Conservation (phyloP, 2,888 invertebrate genomes). For the Dione vanillae region DNA sequence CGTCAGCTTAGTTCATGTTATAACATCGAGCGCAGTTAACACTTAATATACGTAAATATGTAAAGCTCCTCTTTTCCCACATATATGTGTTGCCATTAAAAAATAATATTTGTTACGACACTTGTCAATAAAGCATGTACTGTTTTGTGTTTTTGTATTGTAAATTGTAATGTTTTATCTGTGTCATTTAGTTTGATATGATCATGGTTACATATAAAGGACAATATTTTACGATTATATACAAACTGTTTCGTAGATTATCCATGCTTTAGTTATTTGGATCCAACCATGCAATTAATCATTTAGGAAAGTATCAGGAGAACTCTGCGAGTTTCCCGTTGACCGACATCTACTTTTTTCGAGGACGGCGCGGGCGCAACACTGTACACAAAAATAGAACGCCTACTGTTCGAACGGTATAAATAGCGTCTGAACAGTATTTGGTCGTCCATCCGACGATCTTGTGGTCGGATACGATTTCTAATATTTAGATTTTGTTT, state of each 20-base stretch:
- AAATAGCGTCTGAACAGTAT: conserved; percentile 69
- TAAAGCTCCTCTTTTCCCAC: conserved; percentile 40
- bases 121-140: conserved; percentile 56
- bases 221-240: conserved; percentile 49
- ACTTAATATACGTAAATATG: conserved; percentile 42
- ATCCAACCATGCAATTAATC: conserved; percentile 66
- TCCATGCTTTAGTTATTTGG: conserved; percentile 71
- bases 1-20: conserved; percentile 54
- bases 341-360: conserved; percentile 75
- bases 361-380: conserved; percentile 77
- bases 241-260: conserved; percentile 43
- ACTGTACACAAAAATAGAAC: conserved; percentile 73
- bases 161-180: conserved; percentile 42
- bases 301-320: conserved; percentile 61
- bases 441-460: conserved; percentile 55
- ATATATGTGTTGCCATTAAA: conserved; percentile 41
- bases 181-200: conserved; percentile 44
- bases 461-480: conserved; percentile 62
- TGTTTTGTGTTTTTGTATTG: conserved; percentile 44
- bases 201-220: conserved; percentile 48
- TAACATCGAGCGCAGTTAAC: conserved; percentile 46
- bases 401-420: conserved; percentile 65
- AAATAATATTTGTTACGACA: conserved; percentile 55
- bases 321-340: conserved; percentile 63
- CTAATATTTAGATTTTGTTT: conserved; percentile 53